These are phyloP conservation scores for Varanus komodoensis DNA, from an alignment of 2,113 vertebrate genomes.

Conservation along the genomic window DNA sequence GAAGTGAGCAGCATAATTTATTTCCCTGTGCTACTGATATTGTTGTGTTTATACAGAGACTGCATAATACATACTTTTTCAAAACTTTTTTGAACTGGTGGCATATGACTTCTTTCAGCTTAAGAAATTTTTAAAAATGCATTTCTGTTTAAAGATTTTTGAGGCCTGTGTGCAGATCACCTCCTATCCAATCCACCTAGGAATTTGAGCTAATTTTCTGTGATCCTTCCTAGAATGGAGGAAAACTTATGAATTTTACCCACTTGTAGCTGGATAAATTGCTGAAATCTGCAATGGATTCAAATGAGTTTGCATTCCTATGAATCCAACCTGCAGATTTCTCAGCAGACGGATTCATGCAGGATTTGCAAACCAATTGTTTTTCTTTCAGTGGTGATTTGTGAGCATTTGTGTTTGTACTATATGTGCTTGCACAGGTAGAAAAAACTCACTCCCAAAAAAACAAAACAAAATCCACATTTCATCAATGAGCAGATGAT, in stretches of 20 bases:
- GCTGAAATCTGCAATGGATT: no score
- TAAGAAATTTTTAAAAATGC: conserved; percentile 28
- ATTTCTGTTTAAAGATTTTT: conserved; percentile 17
- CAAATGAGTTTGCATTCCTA: no score
- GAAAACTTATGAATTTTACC: neutral
- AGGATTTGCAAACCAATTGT: no score
- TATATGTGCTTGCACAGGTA: no score
- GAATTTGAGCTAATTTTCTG: neutral
- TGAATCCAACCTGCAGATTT: no score
- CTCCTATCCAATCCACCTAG: neutral
- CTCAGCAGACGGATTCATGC: no score
- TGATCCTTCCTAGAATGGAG: neutral
- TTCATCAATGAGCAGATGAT: no score
- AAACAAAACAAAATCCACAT: no score
- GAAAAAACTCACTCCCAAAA: no score
- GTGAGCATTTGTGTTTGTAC: no score
- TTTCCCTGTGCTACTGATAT: conserved; percentile 57
- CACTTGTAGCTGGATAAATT: no score
- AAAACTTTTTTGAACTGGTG: conserved; percentile 30
- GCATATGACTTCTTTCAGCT: conserved; percentile 3
- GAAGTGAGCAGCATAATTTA: conserved; percentile 60
- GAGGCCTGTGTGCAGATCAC: neutral
- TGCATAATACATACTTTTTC: conserved; percentile 39
- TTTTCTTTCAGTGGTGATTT: no score
- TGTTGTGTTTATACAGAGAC: conserved; percentile 55